Percentiles rank a stretch among this genome's conserved stretches.
These are phyloP conservation scores for Saccopteryx leptura DNA, from an alignment of 2,113 vertebrate genomes.

Conservation along the genomic window DNA sequence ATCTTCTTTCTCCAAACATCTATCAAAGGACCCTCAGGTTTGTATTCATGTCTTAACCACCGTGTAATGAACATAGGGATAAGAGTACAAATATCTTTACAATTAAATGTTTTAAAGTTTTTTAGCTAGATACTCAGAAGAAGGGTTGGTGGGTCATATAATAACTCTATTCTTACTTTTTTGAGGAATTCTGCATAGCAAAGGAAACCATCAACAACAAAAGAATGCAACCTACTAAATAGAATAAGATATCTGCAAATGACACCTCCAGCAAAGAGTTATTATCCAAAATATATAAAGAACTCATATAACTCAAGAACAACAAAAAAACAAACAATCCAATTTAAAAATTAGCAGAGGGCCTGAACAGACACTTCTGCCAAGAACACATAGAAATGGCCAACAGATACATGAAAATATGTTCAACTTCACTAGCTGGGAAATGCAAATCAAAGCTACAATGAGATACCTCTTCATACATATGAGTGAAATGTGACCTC, in stretches of 20 bases:
- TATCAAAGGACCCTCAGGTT: background rate
- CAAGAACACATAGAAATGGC: background rate
- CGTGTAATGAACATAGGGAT: background rate
- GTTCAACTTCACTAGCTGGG: background rate
- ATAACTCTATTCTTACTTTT: background rate
- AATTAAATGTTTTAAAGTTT: background rate
- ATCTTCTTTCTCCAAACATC: background rate
- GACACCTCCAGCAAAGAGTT: background rate
- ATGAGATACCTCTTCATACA: background rate
- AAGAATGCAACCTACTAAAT: background rate
- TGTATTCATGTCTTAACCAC: background rate
- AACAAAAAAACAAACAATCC: background rate
- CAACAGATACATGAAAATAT: background rate
- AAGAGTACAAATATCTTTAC: background rate
- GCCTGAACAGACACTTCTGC: background rate
- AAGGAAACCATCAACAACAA: background rate
- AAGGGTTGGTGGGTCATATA: background rate
- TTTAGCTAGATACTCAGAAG: background rate
- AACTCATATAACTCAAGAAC: background rate
- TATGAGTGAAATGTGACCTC: background rate
- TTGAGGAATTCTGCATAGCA: background rate
- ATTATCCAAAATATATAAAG: background rate
- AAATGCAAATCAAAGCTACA: background rate
- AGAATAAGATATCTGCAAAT: background rate
- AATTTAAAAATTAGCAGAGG: background rate